These are phyloP conservation scores for Dynastes hyllus DNA, from an alignment of 2,888 invertebrate species.

Conservation along the genomic window DNA sequence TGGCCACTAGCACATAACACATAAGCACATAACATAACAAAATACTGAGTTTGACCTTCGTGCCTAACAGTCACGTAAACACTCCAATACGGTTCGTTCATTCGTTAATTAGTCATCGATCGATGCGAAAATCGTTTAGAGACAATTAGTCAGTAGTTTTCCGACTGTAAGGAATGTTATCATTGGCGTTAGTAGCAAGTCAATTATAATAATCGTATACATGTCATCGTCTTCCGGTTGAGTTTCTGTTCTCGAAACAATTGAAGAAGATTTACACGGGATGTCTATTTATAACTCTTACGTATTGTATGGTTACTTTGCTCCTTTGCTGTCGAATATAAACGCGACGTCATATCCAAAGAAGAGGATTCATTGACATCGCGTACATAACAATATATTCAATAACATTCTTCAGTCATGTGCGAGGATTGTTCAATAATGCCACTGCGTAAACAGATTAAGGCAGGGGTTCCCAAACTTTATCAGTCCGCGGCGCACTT, in stretches of 20 bases:
- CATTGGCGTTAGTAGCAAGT: not conserved
- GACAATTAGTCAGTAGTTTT: not conserved
- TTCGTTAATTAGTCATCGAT: not conserved
- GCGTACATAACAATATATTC: not conserved
- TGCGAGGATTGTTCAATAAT: too few species aligned
- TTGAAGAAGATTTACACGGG: conserved; percentile 31
- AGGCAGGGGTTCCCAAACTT: too few species aligned
- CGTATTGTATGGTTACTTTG: not conserved
- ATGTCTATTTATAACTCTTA: conserved; percentile 37
- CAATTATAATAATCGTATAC: conserved; percentile 8
- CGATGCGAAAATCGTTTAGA: not conserved
- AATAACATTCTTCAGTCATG: too few species aligned
- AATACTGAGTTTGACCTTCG: not conserved
- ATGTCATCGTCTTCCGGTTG: conserved; percentile 18
- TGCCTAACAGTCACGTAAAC: not conserved
- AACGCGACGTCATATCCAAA: not conserved
- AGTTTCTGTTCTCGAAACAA: conserved; percentile 33
- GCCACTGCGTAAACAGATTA: too few species aligned
- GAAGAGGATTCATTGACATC: not conserved
- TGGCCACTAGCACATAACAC: not conserved
- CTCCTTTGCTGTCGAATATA: not conserved
- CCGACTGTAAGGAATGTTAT: not conserved
- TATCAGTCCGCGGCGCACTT: too few species aligned
- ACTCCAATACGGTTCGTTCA: not conserved
- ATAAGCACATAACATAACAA: not conserved